Percentiles rank a stretch among this genome's conserved stretches.
Evolutionary conservation across 2,797 vertebrate genomes (phyloP).

Genomic region (Erethizon dorsatum): DNA sequence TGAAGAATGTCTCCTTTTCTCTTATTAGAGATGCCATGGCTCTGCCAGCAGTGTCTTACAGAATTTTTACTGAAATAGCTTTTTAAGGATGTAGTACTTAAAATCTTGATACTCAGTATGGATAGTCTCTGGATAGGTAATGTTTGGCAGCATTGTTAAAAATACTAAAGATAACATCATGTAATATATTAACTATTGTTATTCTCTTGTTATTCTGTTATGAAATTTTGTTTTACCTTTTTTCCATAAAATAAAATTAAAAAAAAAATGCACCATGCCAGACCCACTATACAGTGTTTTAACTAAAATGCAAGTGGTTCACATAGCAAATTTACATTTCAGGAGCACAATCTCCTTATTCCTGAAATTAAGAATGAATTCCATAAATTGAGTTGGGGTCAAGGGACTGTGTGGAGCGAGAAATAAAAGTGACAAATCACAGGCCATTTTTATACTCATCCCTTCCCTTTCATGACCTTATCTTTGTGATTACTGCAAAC

Average conservation of each 20-base stretch:
- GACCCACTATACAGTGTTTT: not conserved
- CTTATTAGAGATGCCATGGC: not conserved
- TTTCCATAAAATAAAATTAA: too few species aligned
- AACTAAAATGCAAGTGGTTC: not conserved
- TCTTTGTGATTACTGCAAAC: not conserved
- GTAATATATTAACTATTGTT: too few species aligned
- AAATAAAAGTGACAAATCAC: conserved; percentile 1
- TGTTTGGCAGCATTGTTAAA: not conserved
- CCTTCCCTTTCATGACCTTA: not conserved
- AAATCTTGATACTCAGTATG: not conserved
- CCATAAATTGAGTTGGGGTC: not conserved
- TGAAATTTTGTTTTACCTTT: too few species aligned
- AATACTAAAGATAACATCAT: not conserved
- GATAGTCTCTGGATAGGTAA: not conserved
- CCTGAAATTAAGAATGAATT: not conserved
- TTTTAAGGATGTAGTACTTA: not conserved
- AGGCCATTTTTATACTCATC: not conserved
- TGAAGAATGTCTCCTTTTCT: not conserved
- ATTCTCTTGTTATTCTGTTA: too few species aligned
- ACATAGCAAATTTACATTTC: not conserved
- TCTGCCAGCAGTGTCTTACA: not conserved
- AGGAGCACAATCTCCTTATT: not conserved
- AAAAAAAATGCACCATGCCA: not conserved
- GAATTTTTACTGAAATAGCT: not conserved
- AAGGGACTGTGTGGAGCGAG: not conserved